phyloP scores from a whole-genome alignment of 2,888 invertebrate genomes.

The Aplocera efformata region DNA sequence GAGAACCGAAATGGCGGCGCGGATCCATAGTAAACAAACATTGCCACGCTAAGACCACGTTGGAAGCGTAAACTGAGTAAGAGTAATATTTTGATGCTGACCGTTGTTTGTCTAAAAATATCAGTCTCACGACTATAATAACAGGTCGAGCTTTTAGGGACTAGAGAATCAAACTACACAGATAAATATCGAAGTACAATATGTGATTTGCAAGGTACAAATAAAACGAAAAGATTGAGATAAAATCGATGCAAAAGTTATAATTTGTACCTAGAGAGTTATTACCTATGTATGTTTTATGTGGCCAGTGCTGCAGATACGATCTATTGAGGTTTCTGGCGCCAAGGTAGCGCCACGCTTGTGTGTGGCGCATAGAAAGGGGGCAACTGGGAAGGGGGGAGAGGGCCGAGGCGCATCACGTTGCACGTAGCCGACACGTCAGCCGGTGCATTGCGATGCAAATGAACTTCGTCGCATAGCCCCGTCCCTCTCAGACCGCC shows the following conservation, averaged over 20 bases:
- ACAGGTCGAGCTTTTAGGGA: too few species aligned
- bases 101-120: too few species aligned
- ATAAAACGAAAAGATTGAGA: too few species aligned
- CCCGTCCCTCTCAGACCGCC: constrained; percentile 33
- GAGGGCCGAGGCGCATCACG: constrained; percentile 16
- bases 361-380: constrained; percentile 19
- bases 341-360: constrained; percentile 20
- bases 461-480: constrained; percentile 56
- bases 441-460: constrained; percentile 55
- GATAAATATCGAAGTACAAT: constrained; percentile 3
- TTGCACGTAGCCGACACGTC: constrained; percentile 27
- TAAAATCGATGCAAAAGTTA: too few species aligned
- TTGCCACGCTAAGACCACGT: constrained; percentile 18
- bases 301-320: constrained; percentile 15
- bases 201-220: constrained; percentile 1
- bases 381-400: constrained; percentile 4
- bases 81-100: too few species aligned
- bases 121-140: too few species aligned
- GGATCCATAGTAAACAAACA: constrained; percentile 40
- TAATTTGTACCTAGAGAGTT: too few species aligned
- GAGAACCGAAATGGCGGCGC: constrained; percentile 32
- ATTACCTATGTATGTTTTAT: too few species aligned
- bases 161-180: not conserved
- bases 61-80: not conserved
- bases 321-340: constrained; percentile 20